Evolutionary conservation across 2,888 invertebrate genomes (phyloP).

Genomic region (Selenia dentaria): DNA sequence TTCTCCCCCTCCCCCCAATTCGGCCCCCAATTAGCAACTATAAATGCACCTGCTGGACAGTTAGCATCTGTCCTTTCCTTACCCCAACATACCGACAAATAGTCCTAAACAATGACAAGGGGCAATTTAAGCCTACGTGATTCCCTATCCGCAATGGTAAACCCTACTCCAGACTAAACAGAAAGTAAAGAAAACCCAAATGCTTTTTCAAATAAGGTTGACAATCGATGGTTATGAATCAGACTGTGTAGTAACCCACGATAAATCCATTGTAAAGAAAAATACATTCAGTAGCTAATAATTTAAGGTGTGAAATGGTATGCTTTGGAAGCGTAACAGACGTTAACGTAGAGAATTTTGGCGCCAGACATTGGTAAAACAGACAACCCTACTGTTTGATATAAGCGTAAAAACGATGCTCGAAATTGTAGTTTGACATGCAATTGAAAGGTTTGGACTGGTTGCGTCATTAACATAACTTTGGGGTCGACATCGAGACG

Average conservation of each 20-base stretch:
- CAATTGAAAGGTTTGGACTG: constrained; percentile 20
- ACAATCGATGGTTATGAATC: constrained; percentile 17
- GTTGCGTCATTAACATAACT: constrained; percentile 10
- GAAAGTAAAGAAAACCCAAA: constrained; percentile 12
- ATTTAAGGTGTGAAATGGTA: background rate
- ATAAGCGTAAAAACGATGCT: constrained; percentile 37
- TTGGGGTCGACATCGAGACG: too few relatives aligned
- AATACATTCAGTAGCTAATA: background rate
- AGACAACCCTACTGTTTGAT: constrained; percentile 45
- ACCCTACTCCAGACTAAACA: constrained; percentile 10
- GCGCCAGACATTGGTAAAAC: constrained; percentile 71
- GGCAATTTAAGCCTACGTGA: constrained; percentile 29
- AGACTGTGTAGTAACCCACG: background rate
- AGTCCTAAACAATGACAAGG: constrained; percentile 33
- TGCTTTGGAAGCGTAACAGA: constrained; percentile 21
- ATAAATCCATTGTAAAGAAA: background rate
- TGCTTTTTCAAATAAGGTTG: constrained; percentile 10
- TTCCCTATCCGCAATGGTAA: constrained; percentile 8
- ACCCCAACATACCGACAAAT: constrained; percentile 35
- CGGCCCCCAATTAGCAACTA: constrained; percentile 7
- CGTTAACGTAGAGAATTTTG: constrained; percentile 58
- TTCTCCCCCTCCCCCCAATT: too few relatives aligned
- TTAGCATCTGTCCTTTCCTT: constrained; percentile 31
- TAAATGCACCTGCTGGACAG: constrained; percentile 27
- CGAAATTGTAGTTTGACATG: constrained; percentile 48